Evolutionary conservation across 2,888 invertebrate species (phyloP), one percentile per base, ranked within the genome.

Genomic region (Eupithecia insigniata): DNA sequence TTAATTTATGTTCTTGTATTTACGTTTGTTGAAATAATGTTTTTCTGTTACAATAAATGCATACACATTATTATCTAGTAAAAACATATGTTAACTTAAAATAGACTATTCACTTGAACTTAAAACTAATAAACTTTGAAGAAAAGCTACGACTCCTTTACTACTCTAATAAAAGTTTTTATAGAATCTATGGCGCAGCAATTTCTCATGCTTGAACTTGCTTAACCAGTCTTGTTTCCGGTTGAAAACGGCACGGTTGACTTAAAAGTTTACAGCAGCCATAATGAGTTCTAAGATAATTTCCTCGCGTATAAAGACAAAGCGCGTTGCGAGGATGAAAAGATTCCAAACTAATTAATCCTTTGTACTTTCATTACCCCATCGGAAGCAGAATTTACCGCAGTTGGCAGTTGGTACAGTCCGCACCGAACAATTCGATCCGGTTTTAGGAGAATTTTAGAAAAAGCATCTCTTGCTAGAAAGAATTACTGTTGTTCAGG

Each of bases 321-420:
- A 85, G 79, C 84, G 55, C 80, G 80, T 80, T 76, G 78, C 76
- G 79, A 74, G 79, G 71, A 78, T 80, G 80, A 79, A 80, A 79
- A 80, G 81, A 84, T 85, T 80, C 78, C 64, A 75, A 80, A 81
- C 80, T 81, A 86, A 85, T 85, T 85, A 85, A 82, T 82, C 82
- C 80, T 82, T 81, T 81, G 78, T 82, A 77, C 79, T 79, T 78
- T 77, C 78, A 78, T 79, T 78, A 80, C 73, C 69, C 80, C 77
- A 80, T 80, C 74, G 77, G 70, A 7, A 66, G 65, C 65, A 70
- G 70, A 64, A 64, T 64, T 36, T 64, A 64, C 64, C 64, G 36
- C 64, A 39, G 36, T 64, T 39, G 64, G 26, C 39, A 7, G 32
- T 34, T 36, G 26, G 64, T 36, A 39, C 64, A 26, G 64, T 64